Percentiles rank a stretch among this genome's conserved stretches.
These are phyloP conservation scores for Sebastes matsubarae DNA, from an alignment of 2,797 vertebrate genomes.

Conservation along the genomic window DNA sequence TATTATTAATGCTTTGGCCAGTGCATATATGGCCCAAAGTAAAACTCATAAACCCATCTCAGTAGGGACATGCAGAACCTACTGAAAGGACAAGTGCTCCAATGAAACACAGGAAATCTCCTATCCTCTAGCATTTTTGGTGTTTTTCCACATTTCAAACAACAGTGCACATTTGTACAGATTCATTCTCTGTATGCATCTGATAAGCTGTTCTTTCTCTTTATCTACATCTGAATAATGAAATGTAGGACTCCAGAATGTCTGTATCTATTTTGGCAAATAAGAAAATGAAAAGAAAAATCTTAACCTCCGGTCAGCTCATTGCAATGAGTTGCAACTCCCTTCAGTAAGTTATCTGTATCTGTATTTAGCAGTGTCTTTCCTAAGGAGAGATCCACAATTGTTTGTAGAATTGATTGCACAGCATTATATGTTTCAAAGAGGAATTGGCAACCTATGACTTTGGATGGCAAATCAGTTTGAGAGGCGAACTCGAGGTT, in stretches of 20 bases:
- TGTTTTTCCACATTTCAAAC: not conserved
- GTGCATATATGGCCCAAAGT: slow-evolving; percentile 2
- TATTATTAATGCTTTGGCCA: slow-evolving; percentile 5
- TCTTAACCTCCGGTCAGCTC: not conserved
- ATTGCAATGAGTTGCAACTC: not conserved
- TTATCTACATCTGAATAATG: slow-evolving; percentile 17
- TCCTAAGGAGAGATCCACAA: not conserved
- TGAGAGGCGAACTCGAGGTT: not conserved
- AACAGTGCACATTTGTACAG: not conserved
- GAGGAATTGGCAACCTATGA: not conserved
- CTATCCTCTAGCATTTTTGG: not conserved
- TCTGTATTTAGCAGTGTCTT: not conserved
- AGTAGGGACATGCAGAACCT: not conserved
- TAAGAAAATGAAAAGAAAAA: not conserved
- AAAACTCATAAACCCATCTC: slow-evolving; percentile 6
- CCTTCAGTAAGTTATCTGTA: not conserved
- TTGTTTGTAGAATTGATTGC: not conserved
- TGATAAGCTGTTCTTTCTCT: slow-evolving; percentile 21
- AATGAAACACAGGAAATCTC: slow-evolving; percentile 9
- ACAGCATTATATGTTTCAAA: not conserved
- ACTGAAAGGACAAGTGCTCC: not conserved
- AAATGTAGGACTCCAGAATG: slow-evolving; percentile 1
- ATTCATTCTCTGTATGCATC: not conserved
- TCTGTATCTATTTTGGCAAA: slow-evolving; percentile 7
- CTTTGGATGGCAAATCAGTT: not conserved